phyloP scores from a whole-genome alignment of 2,113 vertebrate species.

The Loxodonta africana region DNA sequence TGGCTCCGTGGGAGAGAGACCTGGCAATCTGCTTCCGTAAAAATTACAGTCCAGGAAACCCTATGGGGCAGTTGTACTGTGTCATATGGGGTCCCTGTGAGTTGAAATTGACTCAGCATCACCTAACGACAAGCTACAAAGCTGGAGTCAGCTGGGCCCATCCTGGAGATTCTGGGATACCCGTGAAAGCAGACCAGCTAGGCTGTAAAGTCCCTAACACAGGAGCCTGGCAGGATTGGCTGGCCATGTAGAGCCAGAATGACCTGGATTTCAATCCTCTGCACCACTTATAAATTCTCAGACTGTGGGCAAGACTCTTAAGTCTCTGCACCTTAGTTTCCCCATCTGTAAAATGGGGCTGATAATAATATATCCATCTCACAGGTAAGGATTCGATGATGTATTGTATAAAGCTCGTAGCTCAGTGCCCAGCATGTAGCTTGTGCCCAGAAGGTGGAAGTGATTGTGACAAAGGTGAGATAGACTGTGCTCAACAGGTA shows the following conservation, averaged over 20 bases:
- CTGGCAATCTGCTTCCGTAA: neutral
- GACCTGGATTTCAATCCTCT: neutral
- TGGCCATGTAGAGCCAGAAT: neutral
- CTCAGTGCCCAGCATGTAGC: neutral
- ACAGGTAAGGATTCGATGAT: neutral
- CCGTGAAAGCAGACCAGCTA: rapidly evolving
- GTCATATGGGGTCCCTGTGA: neutral
- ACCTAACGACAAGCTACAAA: neutral
- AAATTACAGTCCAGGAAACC: neutral
- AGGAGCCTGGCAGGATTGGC: neutral
- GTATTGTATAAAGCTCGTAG: neutral
- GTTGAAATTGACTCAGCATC: neutral
- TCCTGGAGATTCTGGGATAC: neutral
- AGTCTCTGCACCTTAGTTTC: neutral
- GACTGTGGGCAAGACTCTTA: neutral
- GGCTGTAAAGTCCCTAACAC: neutral
- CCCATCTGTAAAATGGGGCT: neutral
- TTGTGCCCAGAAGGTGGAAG: neutral
- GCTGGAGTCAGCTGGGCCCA: neutral
- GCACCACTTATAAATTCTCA: neutral
- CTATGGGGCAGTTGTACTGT: neutral
- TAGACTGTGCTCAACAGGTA: neutral
- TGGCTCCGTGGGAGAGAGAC: neutral
- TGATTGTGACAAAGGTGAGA: neutral
- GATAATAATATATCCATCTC: too few species aligned